Conservation (phyloP, 2,888 invertebrate genomes). For the Erebia palarica region DNA sequence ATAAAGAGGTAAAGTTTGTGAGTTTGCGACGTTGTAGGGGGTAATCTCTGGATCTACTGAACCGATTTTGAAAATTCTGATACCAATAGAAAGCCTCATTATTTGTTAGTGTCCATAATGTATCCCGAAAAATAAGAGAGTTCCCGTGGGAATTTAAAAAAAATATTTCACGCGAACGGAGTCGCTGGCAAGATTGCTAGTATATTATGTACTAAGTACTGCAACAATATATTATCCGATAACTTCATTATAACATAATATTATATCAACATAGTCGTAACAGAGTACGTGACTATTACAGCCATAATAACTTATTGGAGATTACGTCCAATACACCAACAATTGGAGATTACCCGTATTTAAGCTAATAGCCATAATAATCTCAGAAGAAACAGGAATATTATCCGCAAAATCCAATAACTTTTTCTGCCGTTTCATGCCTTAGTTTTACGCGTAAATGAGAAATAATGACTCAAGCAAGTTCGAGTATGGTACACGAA, state of each 20-base stretch:
- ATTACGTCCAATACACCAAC: slow-evolving; percentile 30
- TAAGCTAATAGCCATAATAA: slow-evolving; percentile 34
- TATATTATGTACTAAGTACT: no score
- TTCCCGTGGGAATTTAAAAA: no score
- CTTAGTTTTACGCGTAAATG: slow-evolving; percentile 19
- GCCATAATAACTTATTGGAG: slow-evolving; percentile 30
- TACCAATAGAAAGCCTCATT: no score
- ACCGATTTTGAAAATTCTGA: no score
- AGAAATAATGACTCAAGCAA: slow-evolving; percentile 14
- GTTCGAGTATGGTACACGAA: background rate
- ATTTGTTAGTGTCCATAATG: no score
- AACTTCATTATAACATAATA: background rate
- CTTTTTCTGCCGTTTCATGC: slow-evolving; percentile 16
- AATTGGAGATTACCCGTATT: slow-evolving; percentile 32
- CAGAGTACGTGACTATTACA: slow-evolving; percentile 14
- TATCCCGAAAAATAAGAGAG: no score
- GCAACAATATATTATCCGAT: background rate
- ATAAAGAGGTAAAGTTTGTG: no score
- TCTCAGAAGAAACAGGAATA: slow-evolving; percentile 33
- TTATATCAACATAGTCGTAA: slow-evolving; percentile 4
- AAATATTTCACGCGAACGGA: no score
- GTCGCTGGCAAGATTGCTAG: no score
- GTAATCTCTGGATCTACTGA: no score
- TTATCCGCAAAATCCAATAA: slow-evolving; percentile 24
- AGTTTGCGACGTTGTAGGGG: no score